These are phyloP conservation scores for Mirza zaza DNA, from an alignment of 2,113 vertebrate species.

Conservation along the genomic window DNA sequence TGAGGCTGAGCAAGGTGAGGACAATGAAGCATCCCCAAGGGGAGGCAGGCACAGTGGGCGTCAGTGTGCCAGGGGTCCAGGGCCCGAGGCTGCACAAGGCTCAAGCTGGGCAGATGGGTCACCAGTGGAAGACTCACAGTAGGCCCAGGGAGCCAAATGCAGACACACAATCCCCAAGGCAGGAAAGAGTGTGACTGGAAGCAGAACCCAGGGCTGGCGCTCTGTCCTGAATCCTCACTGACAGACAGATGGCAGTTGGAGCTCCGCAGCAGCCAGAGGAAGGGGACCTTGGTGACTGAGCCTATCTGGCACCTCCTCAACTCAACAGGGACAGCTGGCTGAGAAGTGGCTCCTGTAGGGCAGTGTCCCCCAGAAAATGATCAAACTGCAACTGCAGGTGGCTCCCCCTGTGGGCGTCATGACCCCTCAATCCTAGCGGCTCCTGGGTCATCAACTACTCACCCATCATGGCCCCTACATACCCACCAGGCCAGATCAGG, in stretches of 20 bases:
- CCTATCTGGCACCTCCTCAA: not conserved
- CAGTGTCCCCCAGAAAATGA: not conserved
- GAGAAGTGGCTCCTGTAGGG: accelerated
- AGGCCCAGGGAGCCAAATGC: not conserved
- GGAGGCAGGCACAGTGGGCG: not conserved
- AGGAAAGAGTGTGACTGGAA: not conserved
- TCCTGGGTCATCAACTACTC: not conserved
- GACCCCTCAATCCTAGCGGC: not conserved
- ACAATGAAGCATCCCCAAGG: not conserved
- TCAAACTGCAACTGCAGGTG: not conserved
- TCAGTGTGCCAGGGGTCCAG: not conserved
- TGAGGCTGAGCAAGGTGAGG: not conserved
- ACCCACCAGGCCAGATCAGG: not conserved
- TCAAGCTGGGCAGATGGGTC: not conserved
- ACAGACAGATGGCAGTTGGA: not conserved
- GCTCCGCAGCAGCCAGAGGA: not conserved
- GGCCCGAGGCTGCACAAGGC: not conserved
- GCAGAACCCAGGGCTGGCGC: not conserved
- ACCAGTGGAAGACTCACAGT: accelerated
- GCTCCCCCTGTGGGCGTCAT: not conserved
- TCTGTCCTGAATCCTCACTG: not conserved
- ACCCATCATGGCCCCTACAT: not conserved
- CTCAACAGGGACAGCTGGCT: not conserved
- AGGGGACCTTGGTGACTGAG: not conserved
- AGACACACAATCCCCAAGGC: not conserved